phyloP scores from a whole-genome alignment of 2,888 invertebrate genomes.

The Antheraea assamensis region DNA sequence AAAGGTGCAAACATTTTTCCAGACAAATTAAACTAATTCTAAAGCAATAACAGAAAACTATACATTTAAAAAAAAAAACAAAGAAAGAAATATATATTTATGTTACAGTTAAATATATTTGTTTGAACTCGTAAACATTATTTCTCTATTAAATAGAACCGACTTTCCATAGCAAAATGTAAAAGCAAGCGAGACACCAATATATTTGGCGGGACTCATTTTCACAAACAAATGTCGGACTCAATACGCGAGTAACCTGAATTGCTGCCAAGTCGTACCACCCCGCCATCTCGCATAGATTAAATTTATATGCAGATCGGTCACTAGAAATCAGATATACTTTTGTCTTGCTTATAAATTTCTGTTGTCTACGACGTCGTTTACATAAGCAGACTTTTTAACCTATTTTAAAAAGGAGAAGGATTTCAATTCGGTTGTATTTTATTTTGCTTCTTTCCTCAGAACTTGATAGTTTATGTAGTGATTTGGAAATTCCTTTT shows the following conservation, averaged over 20 bases:
- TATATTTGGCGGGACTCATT: slow-evolving; percentile 57
- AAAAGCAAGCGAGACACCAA: slow-evolving; percentile 18
- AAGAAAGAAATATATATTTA: background rate
- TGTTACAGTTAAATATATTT: background rate
- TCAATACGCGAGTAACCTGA: slow-evolving; percentile 67
- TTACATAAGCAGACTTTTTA: no score
- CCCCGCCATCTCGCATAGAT: slow-evolving; percentile 27
- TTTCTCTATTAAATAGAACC: slow-evolving; percentile 12
- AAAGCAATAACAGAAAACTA: no score
- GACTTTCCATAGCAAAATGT: background rate
- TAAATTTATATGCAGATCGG: slow-evolving; percentile 12
- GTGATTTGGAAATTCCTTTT: no score
- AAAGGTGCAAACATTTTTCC: no score
- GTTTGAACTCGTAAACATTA: background rate
- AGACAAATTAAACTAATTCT: no score
- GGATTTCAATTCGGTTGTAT: no score
- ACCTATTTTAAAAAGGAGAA: no score
- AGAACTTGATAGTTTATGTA: no score
- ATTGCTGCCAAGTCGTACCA: slow-evolving; percentile 66
- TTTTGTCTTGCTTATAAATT: background rate
- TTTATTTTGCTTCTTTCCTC: no score
- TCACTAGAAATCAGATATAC: background rate
- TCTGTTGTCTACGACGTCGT: no score
- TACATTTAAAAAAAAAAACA: background rate
- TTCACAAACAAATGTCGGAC: slow-evolving; percentile 68